These are phyloP conservation scores for Eristalis pertinax DNA, from an alignment of 2,888 invertebrate genomes.

Conservation along the genomic window DNA sequence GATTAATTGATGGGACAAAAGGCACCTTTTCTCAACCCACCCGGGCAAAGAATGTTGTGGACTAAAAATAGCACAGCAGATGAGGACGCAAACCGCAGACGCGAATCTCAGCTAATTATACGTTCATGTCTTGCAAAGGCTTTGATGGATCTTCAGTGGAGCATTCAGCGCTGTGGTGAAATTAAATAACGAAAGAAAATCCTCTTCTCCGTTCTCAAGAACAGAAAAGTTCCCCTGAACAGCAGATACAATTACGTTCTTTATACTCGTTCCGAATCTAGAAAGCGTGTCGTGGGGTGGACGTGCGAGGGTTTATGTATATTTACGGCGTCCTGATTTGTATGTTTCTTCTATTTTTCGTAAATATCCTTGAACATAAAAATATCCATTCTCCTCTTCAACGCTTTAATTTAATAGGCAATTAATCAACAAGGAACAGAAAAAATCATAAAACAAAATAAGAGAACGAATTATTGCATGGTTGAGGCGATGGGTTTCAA, in stretches of 20 bases:
- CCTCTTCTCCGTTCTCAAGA: conserved; percentile 33
- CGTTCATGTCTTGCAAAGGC: not conserved
- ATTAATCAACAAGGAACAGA: conserved; percentile 57
- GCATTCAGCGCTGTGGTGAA: not conserved
- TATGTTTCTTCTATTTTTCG: not conserved
- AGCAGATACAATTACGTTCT: not conserved
- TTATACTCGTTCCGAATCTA: not conserved
- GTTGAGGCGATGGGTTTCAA: no score
- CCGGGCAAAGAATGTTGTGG: no score
- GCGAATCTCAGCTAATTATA: conserved; percentile 16
- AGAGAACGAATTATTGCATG: conserved; percentile 13
- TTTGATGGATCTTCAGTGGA: not conserved
- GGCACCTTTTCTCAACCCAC: not conserved
- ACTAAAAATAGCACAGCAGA: not conserved
- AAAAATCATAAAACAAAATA: conserved; percentile 36
- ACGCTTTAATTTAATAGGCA: conserved; percentile 38
- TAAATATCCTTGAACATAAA: conserved; percentile 39
- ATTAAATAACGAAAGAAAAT: conserved; percentile 16
- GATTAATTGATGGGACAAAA: conserved; percentile 44
- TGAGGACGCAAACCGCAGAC: not conserved
- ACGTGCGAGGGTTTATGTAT: not conserved
- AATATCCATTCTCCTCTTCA: conserved; percentile 17
- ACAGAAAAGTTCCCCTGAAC: not conserved
- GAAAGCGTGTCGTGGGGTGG: not conserved
- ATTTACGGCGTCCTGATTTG: conserved; percentile 4